Evolutionary conservation across 2,113 vertebrate species (phyloP).

Genomic region (Taxidea taxus): DNA sequence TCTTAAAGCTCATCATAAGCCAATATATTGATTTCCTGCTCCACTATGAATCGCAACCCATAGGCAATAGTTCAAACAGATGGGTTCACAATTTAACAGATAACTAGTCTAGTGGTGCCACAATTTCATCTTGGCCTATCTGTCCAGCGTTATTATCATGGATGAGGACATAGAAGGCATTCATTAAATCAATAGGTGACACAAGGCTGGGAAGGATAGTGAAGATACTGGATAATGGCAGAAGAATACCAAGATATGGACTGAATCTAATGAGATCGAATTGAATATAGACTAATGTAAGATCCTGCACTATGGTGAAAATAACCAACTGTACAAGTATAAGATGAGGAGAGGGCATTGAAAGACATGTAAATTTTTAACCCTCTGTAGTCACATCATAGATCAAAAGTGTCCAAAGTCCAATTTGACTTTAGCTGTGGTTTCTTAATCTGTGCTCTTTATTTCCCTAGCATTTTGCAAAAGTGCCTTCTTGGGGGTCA

Average conservation of each 20-base stretch:
- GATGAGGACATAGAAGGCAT: background rate
- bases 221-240: background rate
- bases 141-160: background rate
- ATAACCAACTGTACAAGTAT: background rate
- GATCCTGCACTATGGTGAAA: background rate
- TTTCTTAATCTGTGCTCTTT: slow-evolving; percentile 12
- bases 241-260: slow-evolving; percentile 29
- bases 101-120: background rate
- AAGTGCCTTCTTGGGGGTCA: background rate
- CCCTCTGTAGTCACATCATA: background rate
- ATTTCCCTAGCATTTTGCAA: slow-evolving; percentile 6
- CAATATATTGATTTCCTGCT: slow-evolving; percentile 2
- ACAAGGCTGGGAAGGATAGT: slow-evolving; percentile 8
- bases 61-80: background rate
- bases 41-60: background rate
- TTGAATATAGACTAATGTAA: background rate
- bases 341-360: background rate
- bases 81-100: background rate
- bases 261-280: background rate
- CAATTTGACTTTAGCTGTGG: background rate
- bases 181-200: background rate
- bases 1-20: background rate
- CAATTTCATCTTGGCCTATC: background rate
- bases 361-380: background rate
- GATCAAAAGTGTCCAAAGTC: background rate